phyloP scores from a whole-genome alignment of 2,113 vertebrate genomes.

The Pseudois nayaur region DNA sequence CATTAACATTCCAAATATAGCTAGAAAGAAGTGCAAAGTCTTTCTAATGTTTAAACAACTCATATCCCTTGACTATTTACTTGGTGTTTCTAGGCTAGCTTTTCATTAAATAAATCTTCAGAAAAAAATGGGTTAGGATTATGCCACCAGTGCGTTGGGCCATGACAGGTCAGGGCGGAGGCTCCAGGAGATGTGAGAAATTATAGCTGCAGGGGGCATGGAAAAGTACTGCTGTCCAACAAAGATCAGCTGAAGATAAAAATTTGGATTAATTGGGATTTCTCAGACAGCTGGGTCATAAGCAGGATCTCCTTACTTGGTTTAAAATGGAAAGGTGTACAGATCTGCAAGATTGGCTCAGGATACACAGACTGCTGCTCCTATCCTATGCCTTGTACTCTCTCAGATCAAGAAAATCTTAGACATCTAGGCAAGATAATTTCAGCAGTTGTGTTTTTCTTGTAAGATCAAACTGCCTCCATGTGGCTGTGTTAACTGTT shows the following conservation, averaged over 20 bases:
- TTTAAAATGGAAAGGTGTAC: neutral
- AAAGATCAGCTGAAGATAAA: neutral
- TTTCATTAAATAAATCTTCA: conserved; percentile 23
- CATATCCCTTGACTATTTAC: neutral
- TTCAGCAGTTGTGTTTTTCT: conserved; percentile 6
- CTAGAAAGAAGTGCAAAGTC: conserved; percentile 62
- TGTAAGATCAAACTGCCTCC: neutral
- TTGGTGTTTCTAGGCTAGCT: conserved; percentile 53
- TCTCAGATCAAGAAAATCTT: neutral
- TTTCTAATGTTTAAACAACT: conserved; percentile 48
- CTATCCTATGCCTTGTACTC: neutral
- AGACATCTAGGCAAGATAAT: neutral
- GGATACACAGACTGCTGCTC: neutral
- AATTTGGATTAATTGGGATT: neutral
- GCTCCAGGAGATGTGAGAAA: neutral
- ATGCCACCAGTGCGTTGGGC: neutral
- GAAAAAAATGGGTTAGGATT: neutral
- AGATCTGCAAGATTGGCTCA: neutral
- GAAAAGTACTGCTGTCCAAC: neutral
- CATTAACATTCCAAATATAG: conserved; percentile 64
- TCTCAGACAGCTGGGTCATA: neutral
- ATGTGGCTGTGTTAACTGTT: neutral
- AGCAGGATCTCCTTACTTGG: neutral
- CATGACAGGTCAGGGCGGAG: neutral
- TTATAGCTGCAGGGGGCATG: neutral